These are phyloP conservation scores for Cyprinus carpio DNA, from an alignment of 2,113 vertebrate genomes.

Conservation along the genomic window DNA sequence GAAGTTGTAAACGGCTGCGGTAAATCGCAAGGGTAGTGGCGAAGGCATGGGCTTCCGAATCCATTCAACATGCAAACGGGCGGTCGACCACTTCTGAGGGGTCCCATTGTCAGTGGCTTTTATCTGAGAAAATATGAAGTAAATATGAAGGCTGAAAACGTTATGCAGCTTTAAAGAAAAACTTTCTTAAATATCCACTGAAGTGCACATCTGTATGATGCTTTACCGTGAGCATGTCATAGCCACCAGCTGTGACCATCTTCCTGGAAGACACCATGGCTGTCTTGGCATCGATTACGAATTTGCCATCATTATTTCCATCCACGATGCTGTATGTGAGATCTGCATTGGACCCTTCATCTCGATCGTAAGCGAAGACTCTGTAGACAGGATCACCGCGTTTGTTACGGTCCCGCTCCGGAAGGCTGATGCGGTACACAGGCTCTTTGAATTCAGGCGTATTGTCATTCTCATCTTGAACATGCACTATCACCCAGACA, in stretches of 20 bases:
- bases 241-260: slow-evolving; percentile 91
- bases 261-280: slow-evolving; percentile 95
- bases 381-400: slow-evolving; percentile 91
- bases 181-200: background rate
- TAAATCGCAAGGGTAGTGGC: slow-evolving; percentile 79
- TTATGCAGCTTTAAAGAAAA: background rate
- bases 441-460: slow-evolving; percentile 89
- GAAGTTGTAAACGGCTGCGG: slow-evolving; percentile 91
- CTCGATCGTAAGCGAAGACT: slow-evolving; percentile 89
- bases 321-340: slow-evolving; percentile 91
- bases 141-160: background rate
- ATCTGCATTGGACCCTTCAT: slow-evolving; percentile 89
- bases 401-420: slow-evolving; percentile 90
- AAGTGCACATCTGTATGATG: background rate
- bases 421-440: slow-evolving; percentile 89
- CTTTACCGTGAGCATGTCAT: slow-evolving; percentile 89
- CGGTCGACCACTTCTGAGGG: slow-evolving; percentile 87
- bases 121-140: slow-evolving; percentile 75
- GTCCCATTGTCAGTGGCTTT: slow-evolving; percentile 91
- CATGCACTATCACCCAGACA: slow-evolving; percentile 90
- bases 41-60: slow-evolving; percentile 87
- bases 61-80: slow-evolving; percentile 92
- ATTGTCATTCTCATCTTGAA: slow-evolving; percentile 96
- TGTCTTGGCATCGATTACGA: slow-evolving; percentile 90
- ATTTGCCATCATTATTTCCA: slow-evolving; percentile 90